phyloP scores from a whole-genome alignment of 2,888 invertebrate species.

The Cheilosia impressa region DNA sequence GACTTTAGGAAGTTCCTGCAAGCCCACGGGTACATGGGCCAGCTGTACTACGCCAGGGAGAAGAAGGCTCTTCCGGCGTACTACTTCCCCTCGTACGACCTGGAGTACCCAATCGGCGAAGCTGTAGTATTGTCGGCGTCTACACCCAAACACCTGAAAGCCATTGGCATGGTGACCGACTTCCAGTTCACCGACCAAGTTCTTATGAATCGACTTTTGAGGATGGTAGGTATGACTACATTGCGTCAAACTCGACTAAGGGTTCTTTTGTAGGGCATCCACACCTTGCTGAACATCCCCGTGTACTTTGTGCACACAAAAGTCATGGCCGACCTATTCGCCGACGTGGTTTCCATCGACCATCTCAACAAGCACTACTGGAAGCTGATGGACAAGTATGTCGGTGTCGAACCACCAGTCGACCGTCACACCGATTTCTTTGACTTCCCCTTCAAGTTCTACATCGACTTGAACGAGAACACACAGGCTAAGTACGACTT shows the following conservation, averaged over 20 bases:
- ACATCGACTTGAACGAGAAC: conserved; percentile 15
- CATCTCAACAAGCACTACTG: conserved; percentile 88
- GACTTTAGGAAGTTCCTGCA: conserved; percentile 81
- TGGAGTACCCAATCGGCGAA: conserved; percentile 81
- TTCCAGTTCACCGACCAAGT: conserved; percentile 78
- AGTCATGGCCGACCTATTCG: conserved; percentile 88
- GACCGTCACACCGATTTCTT: conserved; percentile 81
- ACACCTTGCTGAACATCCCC: conserved; percentile 89
- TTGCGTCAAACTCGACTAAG: not conserved
- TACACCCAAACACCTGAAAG: conserved; percentile 79
- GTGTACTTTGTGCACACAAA: conserved; percentile 88
- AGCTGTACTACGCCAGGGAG: conserved; percentile 79
- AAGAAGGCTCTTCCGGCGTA: conserved; percentile 80
- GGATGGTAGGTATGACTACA: conserved; percentile 78
- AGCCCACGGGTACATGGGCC: conserved; percentile 80
- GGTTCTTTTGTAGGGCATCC: conserved; percentile 85
- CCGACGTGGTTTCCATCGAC: conserved; percentile 85
- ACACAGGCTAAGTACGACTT: conserved; percentile 1
- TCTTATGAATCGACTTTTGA: conserved; percentile 79
- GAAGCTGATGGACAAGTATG: conserved; percentile 86
- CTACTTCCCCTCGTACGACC: conserved; percentile 80
- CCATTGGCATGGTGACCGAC: conserved; percentile 78
- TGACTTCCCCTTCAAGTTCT: conserved; percentile 31
- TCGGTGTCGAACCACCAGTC: conserved; percentile 88
- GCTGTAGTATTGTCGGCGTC: conserved; percentile 81